phyloP scores from a whole-genome alignment of 2,113 vertebrate genomes.

The Callopanchax toddi region DNA sequence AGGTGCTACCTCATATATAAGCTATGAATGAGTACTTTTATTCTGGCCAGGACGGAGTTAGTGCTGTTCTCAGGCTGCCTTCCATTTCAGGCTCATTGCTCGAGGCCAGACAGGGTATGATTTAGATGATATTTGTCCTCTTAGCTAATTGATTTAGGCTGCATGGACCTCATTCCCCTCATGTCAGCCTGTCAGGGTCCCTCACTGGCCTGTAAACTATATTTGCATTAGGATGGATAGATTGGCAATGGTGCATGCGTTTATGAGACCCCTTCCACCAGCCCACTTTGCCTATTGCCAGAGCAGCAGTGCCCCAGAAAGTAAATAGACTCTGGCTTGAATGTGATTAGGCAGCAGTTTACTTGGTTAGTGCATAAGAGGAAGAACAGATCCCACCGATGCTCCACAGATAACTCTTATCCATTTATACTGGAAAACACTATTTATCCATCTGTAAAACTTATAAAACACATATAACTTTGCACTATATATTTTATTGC shows the following conservation, averaged over 20 bases:
- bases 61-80: constrained; percentile 31
- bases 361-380: constrained; percentile 73
- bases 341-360: constrained; percentile 75
- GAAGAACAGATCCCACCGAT: constrained; percentile 71
- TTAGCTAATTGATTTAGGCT: constrained; percentile 80
- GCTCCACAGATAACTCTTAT: constrained; percentile 79
- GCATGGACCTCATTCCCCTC: constrained; percentile 53
- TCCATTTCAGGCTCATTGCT: constrained; percentile 35
- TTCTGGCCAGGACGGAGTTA: constrained; percentile 45
- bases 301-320: constrained; percentile 64
- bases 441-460: constrained; percentile 61
- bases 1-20: too few species aligned
- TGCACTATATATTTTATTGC: too few species aligned
- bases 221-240: constrained; percentile 66
- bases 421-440: constrained; percentile 68
- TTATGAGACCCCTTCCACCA: constrained; percentile 50
- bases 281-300: constrained; percentile 52
- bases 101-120: constrained; percentile 46
- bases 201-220: constrained; percentile 66
- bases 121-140: constrained; percentile 78
- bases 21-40: constrained; percentile 18
- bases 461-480: background rate
- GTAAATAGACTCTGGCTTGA: constrained; percentile 71
- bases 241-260: constrained; percentile 54
- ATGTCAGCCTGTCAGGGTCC: constrained; percentile 70